phyloP scores from a whole-genome alignment of 2,797 vertebrate species.

The Kryptolebias ocellatus region DNA sequence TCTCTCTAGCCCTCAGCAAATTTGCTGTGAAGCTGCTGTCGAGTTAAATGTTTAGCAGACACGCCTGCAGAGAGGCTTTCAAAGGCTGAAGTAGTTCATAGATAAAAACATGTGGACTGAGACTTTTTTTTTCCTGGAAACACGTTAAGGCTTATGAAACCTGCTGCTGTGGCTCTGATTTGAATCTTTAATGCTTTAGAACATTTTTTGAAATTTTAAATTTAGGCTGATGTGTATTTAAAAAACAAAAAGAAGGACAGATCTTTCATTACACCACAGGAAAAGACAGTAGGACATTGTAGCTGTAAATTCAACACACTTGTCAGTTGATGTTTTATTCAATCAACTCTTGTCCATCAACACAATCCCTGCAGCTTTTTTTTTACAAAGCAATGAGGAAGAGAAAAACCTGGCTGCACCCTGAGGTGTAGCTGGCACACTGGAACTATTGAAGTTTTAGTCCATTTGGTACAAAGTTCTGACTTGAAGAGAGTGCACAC shows the following conservation, averaged over 20 bases:
- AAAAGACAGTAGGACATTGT: too few relatives aligned
- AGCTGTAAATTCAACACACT: not conserved
- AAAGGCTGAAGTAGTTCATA: not conserved
- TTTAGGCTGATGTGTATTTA: too few relatives aligned
- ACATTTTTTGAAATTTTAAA: too few relatives aligned
- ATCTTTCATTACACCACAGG: too few relatives aligned
- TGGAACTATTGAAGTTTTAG: not conserved
- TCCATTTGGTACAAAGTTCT: constrained; percentile 1
- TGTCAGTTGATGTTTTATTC: not conserved
- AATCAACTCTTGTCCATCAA: not conserved
- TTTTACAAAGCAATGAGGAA: not conserved
- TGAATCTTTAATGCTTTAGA: too few relatives aligned
- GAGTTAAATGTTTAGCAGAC: constrained; percentile 17
- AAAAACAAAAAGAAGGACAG: too few relatives aligned
- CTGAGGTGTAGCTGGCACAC: not conserved
- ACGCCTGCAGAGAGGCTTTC: not conserved
- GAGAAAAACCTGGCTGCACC: not conserved
- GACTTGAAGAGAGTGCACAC: not conserved
- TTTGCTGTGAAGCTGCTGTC: too few relatives aligned
- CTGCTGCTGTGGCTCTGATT: too few relatives aligned
- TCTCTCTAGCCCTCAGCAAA: not conserved
- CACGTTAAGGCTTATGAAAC: too few relatives aligned
- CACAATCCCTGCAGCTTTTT: not conserved
- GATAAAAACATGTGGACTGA: not conserved
- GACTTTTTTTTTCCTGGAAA: too few relatives aligned